Conservation (phyloP, 2,888 invertebrate species). For the Caenorhabditis plicata region DNA sequence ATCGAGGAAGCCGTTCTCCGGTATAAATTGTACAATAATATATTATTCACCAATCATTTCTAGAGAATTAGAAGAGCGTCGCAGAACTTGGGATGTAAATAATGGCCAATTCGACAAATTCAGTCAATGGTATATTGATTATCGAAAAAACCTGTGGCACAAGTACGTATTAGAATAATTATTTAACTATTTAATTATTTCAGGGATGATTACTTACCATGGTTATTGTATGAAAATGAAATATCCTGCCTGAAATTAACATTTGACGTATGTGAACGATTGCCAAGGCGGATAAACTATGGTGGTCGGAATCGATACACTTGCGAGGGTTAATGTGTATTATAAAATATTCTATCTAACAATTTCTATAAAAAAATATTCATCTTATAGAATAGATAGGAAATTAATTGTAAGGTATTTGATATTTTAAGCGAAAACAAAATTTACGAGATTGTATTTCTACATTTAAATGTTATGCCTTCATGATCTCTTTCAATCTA, state of each 20-base stretch:
- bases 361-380: too few relatives aligned
- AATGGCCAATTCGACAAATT: constrained; percentile 64
- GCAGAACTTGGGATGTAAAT: constrained; percentile 62
- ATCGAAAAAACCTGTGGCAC: constrained; percentile 64
- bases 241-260: constrained; percentile 64
- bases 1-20: constrained; percentile 54
- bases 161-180: constrained; percentile 36
- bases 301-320: constrained; percentile 55
- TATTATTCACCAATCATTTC: neutral
- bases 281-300: constrained; percentile 52
- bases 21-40: neutral
- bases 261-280: constrained; percentile 64
- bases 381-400: constrained; percentile 3
- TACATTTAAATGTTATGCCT: neutral
- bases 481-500: constrained; percentile 4
- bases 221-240: constrained; percentile 65
- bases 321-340: constrained; percentile 49
- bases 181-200: constrained; percentile 6
- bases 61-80: constrained; percentile 48
- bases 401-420: constrained; percentile 7
- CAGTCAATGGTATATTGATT: constrained; percentile 64
- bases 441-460: neutral
- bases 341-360: too few relatives aligned
- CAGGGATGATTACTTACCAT: constrained; percentile 65
- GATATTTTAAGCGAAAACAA: neutral